Base-by-base conservation (phyloP, 1,140 invertebrate species). In the Stenopsyche tienmushanensis region DNA sequence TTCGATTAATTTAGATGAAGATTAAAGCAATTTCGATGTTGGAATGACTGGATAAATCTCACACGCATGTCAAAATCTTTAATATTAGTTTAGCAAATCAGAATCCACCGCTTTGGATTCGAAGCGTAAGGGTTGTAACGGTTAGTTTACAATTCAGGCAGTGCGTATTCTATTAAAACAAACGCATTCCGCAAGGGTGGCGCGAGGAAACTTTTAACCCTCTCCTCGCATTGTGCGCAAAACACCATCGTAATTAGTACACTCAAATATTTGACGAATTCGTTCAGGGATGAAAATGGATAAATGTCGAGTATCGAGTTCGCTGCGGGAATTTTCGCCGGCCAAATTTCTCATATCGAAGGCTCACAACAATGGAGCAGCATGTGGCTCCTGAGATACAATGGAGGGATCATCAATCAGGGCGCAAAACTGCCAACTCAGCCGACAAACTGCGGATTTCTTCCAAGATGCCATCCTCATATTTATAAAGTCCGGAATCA, bases 251-350 rank as follows among this genome's bases (percentile, higher is more conserved):
- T 55, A 63, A 57, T 58, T 63, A 63, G 59, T 42, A 45, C 50
- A 24, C 39, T 41, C 66, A 68, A 68, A 68, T 65, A 68, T 68
- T 68, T 68, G 62, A 62, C 62, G 55, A 23, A 64, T 68, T 64
- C 49, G 23, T 54, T 62, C 29, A 29, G 25, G 55, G 62, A 52
- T 53, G 62, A 64, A 60, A 65, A 45, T 47, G 26, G 49, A 64
- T 64, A 62, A 64, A 54, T 63, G 20, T 39, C 17, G 47, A 18
- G 24, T 5, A n/a, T n/a, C 5, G 52, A 13, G 26, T 1, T 9
- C 23, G 52, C 52, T 20, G 45, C 45, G 45, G 45, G 3, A 5
- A 20, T 15, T 7, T 15, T 47, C 45, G 20, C 7, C n/a, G 45
- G n/a, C 15, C 45, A 20, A 54, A 17, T 13, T 23, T 23, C 21